Percentiles rank a stretch among this genome's conserved stretches.
These are phyloP conservation scores for Whitmania pigra DNA, from an alignment of 1,140 invertebrate genomes.

Conservation along the genomic window DNA sequence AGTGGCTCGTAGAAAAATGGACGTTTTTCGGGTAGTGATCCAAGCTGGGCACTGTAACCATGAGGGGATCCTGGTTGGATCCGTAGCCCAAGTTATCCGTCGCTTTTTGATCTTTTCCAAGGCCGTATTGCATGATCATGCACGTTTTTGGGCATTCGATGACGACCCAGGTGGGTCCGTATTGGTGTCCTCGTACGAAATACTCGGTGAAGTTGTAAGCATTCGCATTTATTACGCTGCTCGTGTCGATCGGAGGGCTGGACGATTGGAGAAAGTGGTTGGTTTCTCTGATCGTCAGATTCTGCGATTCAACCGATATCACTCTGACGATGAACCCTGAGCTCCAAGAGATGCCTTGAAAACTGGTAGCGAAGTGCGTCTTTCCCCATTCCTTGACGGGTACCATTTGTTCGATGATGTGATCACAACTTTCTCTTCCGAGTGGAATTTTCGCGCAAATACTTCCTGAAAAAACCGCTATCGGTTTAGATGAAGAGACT, in stretches of 20 bases:
- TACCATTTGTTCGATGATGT: conserved; percentile 10
- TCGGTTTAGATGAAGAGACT: conserved; percentile 6
- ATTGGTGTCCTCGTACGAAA: not conserved
- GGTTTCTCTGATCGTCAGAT: not conserved
- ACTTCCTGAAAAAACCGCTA: conserved; percentile 7
- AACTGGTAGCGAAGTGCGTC: not conserved
- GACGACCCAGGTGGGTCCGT: not conserved
- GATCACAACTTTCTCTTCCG: conserved; percentile 1
- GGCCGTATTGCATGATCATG: not conserved
- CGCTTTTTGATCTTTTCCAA: not conserved
- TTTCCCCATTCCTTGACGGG: not conserved
- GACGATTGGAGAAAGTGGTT: not conserved
- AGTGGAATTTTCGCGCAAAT: conserved; percentile 9
- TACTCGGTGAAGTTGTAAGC: too few relatives aligned
- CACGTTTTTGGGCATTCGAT: conserved; percentile 1
- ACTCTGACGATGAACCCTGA: not conserved
- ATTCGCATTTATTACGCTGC: not conserved
- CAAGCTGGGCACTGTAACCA: not conserved
- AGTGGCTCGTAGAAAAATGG: conserved; percentile 12
- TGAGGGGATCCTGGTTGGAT: not conserved
- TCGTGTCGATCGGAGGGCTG: not conserved
- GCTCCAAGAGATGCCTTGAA: not conserved
- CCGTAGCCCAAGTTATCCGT: not conserved
- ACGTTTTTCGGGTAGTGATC: not conserved
- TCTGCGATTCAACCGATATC: not conserved